Evolutionary conservation across 2,888 invertebrate species (phyloP), one percentile per base, ranked within the genome.

Genomic region (Tipula lateralis): DNA sequence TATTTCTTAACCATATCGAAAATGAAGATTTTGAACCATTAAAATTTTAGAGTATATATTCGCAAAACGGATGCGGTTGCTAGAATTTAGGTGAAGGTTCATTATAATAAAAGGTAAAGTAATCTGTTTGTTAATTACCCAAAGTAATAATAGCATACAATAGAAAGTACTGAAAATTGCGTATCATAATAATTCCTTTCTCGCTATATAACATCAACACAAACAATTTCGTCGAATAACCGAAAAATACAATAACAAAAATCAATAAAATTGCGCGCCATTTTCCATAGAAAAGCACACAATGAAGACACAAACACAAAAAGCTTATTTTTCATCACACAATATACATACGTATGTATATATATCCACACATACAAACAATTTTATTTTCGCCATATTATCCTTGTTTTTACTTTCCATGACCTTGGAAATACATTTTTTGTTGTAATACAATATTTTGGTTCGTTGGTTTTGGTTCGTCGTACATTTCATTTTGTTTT

Each of bases 331-430:
- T 44, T 12, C 50, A 2, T 50, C 4, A 24, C 9, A 19, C 7
- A 13, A 1, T 13, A 13, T 13, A 39, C 2, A 39, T 13, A n/a
- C 24, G 9, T 9, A 24, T 9, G 24, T 2, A 24, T 9, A 66
- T 24, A n/a, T n/a, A 44, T n/a, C 4, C 16, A 44, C 44, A 50
- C 0, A 44, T 44, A 50, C 19, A 50, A 19, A 19, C 50, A 50
- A 50, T 16, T 16, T 16, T 1, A 24, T 66, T 66, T 66, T 66
- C 24, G 66, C 66, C 66, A 66, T 50, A 50, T 66, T 66, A 24
- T 66, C 66, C 66, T 66, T 66, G 24, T 66, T 66, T 66, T 66
- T 66, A 66, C 66, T 66, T 66, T 66, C 66, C 66, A 66, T 66
- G 66, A 66, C 66, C 66, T 66, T 66, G 66, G 66, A 66, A 66